phyloP scores from a whole-genome alignment of 2,797 vertebrate species.

The Mionectes olivaceus region DNA sequence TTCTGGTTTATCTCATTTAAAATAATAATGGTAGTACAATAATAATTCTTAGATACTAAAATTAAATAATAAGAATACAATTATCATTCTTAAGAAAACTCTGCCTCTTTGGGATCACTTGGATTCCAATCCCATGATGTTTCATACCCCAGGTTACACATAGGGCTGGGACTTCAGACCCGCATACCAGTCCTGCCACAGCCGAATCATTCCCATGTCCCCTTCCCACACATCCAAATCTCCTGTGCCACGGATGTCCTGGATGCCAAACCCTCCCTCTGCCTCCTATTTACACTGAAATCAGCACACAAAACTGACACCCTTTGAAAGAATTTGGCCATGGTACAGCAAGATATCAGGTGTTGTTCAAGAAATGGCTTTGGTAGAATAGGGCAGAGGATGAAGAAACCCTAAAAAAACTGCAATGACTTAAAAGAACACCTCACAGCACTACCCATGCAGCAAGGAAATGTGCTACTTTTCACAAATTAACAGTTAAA shows the following conservation, averaged over 20 bases:
- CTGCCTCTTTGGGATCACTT: neutral
- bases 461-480: neutral
- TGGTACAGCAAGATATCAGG: neutral
- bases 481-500: neutral
- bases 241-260: neutral
- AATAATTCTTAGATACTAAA: neutral
- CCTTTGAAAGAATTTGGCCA: neutral
- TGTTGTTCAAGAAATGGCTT: neutral
- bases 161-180: neutral
- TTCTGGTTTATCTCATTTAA: neutral
- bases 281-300: neutral
- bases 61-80: neutral
- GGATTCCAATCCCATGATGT: neutral
- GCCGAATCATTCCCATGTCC: accelerated
- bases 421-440: neutral
- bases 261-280: neutral
- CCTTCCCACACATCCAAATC: neutral
- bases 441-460: neutral
- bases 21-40: neutral
- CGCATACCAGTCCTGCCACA: neutral
- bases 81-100: neutral
- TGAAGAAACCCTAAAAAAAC: neutral
- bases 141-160: neutral
- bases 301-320: neutral
- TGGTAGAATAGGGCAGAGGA: neutral